phyloP scores from a whole-genome alignment of 2,797 vertebrate species.

The Dendrocincla fuliginosa region DNA sequence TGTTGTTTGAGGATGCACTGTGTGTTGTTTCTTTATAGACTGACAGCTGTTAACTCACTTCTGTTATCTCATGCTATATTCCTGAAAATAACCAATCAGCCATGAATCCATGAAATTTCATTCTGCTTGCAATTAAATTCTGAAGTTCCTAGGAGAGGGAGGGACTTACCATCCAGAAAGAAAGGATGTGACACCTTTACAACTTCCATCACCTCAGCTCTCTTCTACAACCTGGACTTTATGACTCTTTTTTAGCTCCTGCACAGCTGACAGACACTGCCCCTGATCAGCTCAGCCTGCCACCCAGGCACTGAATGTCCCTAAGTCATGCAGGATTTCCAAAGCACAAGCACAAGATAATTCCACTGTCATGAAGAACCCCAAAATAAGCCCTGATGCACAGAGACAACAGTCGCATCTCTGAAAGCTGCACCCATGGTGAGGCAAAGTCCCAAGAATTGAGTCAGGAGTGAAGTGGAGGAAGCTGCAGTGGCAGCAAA shows the following conservation, averaged over 20 bases:
- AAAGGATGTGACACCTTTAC: neutral
- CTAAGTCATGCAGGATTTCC: neutral
- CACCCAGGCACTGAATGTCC: neutral
- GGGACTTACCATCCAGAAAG: neutral
- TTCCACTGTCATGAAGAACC: neutral
- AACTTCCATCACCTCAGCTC: neutral
- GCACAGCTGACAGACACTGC: neutral
- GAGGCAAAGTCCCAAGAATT: neutral
- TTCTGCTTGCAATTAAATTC: neutral
- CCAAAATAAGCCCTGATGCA: neutral
- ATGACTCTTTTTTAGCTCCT: neutral
- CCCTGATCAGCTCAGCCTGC: neutral
- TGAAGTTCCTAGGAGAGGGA: neutral
- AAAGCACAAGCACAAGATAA: neutral
- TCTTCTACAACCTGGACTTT: neutral
- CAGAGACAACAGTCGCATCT: neutral
- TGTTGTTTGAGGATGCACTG: neutral
- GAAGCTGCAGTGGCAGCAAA: neutral
- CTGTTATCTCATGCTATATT: neutral
- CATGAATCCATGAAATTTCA: neutral
- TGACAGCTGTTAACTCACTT: neutral
- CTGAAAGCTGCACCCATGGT: fast-evolving
- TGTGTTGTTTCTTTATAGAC: neutral
- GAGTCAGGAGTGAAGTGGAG: neutral
- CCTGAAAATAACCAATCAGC: neutral